phyloP scores from a whole-genome alignment of 2,113 vertebrate genomes.

The Rhinopomastus cyanomelas region DNA sequence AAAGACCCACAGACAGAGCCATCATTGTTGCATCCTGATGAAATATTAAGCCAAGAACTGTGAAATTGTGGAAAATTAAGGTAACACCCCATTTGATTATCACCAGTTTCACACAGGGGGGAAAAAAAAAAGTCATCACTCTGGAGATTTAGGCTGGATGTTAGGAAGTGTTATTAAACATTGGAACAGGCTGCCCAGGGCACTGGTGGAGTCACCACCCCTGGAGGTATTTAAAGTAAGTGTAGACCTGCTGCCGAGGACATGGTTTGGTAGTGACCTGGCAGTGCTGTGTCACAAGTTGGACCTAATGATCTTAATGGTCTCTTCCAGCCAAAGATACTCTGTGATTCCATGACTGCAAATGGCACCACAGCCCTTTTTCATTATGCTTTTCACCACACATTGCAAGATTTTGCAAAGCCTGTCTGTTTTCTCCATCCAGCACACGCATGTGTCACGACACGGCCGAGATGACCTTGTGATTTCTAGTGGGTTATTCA shows the following conservation, averaged over 20 bases:
- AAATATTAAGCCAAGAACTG: not conserved
- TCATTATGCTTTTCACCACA: not conserved
- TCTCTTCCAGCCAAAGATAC: no score
- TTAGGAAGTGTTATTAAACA: no score
- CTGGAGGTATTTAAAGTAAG: no score
- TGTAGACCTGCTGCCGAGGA: no score
- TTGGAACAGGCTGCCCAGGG: no score
- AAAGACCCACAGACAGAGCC: not conserved
- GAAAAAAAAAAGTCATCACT: not conserved
- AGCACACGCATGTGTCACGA: not conserved
- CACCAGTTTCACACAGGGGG: not conserved
- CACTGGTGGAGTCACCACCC: no score
- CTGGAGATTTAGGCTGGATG: not conserved
- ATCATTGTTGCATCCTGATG: not conserved
- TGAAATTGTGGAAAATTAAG: not conserved
- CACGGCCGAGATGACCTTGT: not conserved
- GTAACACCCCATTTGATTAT: not conserved
- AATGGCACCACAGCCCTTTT: not conserved
- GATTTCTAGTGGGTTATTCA: not conserved
- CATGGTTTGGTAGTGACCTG: no score
- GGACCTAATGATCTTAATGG: no score
- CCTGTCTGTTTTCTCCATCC: not conserved
- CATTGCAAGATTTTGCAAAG: not conserved
- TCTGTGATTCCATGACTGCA: not conserved
- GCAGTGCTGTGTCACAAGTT: no score